Conservation (phyloP, 37 sponge, comb jelly and placozoan species). For the Tethya wilhelma region DNA sequence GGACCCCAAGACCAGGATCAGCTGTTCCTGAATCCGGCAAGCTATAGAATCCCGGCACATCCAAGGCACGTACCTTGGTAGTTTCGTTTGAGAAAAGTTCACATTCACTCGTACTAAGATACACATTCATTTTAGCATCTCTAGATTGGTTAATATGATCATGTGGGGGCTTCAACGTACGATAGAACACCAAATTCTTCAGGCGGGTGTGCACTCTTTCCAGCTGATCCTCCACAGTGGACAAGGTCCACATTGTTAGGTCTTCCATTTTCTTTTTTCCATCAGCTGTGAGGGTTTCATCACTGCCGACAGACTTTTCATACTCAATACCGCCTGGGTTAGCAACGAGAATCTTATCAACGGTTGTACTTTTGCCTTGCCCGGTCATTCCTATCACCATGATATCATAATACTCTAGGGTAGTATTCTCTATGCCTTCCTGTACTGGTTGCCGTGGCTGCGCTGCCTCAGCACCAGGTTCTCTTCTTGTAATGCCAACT, state of each 20-base stretch:
- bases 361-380: slow-evolving; percentile 37
- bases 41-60: not conserved
- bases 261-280: not conserved
- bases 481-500: not conserved
- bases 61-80: not conserved
- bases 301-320: not conserved
- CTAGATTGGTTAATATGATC: not conserved
- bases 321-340: not conserved
- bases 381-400: slow-evolving; percentile 36
- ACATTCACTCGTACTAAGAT: not conserved
- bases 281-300: not conserved
- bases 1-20: too few species aligned
- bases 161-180: not conserved
- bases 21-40: too few species aligned
- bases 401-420: slow-evolving; percentile 16
- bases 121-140: not conserved
- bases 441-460: not conserved
- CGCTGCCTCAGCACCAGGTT: not conserved
- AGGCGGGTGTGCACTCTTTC: not conserved
- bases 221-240: not conserved
- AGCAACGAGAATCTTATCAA: slow-evolving; percentile 24
- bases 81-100: not conserved
- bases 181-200: not conserved
- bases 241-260: not conserved
- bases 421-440: not conserved